Percentiles rank a stretch among this genome's conserved stretches.
These are phyloP conservation scores for Heliconius hortense DNA, from an alignment of 2,888 invertebrate genomes.

Conservation along the genomic window DNA sequence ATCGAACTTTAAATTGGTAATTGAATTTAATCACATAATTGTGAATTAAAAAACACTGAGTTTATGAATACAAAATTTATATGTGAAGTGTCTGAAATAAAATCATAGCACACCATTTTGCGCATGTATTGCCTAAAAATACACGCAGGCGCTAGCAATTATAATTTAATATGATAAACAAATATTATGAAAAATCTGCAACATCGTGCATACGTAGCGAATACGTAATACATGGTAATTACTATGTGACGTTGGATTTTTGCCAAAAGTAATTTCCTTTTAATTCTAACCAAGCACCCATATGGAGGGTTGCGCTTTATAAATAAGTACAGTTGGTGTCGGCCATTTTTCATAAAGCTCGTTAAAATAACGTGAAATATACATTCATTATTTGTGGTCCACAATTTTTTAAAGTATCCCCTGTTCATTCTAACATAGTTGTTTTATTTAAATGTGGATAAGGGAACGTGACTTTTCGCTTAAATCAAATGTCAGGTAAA, in stretches of 20 bases:
- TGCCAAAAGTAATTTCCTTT: conserved; percentile 26
- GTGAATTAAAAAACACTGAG: too few relatives aligned
- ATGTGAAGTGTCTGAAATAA: conserved; percentile 39
- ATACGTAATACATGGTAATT: conserved; percentile 25
- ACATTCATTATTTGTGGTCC: not conserved
- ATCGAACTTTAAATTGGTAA: too few relatives aligned
- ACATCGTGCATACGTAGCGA: conserved; percentile 13
- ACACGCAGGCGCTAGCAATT: conserved; percentile 40
- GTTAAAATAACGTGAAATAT: conserved; percentile 1
- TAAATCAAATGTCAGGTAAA: not conserved
- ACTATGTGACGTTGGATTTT: conserved; percentile 13
- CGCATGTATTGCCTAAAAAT: conserved; percentile 40
- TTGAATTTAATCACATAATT: too few relatives aligned
- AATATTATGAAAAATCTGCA: conserved; percentile 5
- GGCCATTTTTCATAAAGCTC: conserved; percentile 4
- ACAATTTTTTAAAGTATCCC: not conserved
- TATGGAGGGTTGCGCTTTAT: not conserved
- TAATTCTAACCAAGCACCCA: conserved; percentile 15
- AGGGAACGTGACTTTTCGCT: not conserved
- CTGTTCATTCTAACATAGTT: not conserved
- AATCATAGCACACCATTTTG: conserved; percentile 41
- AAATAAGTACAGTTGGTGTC: not conserved
- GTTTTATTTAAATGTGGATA: not conserved
- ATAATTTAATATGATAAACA: not conserved
- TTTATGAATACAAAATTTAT: not conserved